Conservation (phyloP, 2,797 vertebrate species). For the Chelidonichthys spinosus region DNA sequence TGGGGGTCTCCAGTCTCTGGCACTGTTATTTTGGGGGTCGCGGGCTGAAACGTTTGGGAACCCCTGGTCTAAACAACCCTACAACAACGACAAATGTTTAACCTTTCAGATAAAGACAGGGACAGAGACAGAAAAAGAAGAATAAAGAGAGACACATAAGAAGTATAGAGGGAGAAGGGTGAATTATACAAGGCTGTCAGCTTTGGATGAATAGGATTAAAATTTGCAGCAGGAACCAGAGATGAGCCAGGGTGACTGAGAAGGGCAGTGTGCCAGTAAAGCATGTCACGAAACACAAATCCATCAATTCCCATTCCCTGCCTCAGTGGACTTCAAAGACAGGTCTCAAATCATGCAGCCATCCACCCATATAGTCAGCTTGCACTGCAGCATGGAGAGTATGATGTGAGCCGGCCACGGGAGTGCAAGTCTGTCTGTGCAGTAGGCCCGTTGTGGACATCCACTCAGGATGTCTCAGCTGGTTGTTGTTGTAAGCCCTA, state of each 20-base stretch:
- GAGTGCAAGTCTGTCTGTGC: slow-evolving; percentile 39
- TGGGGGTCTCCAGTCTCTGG: no score
- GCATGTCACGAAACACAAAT: slow-evolving; percentile 75
- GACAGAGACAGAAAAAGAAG: slow-evolving; percentile 18
- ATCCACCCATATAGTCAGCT: slow-evolving; percentile 53
- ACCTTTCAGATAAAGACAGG: slow-evolving; percentile 1
- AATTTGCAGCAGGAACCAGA: slow-evolving; percentile 47
- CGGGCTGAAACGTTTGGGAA: no score
- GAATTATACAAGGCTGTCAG: slow-evolving; percentile 57
- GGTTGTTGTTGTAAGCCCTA: not conserved
- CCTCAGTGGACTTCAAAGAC: slow-evolving; percentile 70
- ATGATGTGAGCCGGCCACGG: slow-evolving; percentile 44
- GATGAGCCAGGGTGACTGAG: slow-evolving; percentile 64
- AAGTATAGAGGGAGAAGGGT: slow-evolving; percentile 9
- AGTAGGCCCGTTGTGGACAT: slow-evolving; percentile 24
- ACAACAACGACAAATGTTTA: no score
- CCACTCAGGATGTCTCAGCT: slow-evolving; percentile 30
- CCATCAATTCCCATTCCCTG: slow-evolving; percentile 68
- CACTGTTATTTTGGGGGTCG: no score
- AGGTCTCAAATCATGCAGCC: slow-evolving; percentile 61
- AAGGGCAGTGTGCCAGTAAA: slow-evolving; percentile 67
- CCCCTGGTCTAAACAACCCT: no score
- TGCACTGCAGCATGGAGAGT: slow-evolving; percentile 44
- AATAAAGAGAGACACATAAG: slow-evolving; percentile 42
- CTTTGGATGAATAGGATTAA: slow-evolving; percentile 64